Evolutionary conservation across 2,797 vertebrate genomes (phyloP), one percentile per base, ranked within the genome.

Genomic region (Xenentodon cancila): DNA sequence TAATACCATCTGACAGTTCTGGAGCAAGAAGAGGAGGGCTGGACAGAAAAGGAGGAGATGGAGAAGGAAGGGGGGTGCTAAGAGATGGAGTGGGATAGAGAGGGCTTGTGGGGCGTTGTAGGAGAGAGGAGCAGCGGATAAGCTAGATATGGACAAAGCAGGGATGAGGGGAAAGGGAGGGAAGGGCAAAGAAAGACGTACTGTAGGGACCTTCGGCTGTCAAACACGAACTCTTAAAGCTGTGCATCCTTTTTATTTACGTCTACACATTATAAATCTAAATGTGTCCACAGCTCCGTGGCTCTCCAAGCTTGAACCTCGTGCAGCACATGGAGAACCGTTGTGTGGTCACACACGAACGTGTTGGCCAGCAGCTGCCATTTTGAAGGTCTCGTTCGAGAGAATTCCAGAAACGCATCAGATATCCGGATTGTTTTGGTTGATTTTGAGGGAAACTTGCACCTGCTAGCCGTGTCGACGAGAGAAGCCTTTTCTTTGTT

Each of bases 1-100:
- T 98, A 97, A 98, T 97, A 91, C 90, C 92, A 96, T 95, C 94
- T 96, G 96, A 97, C 95, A 95, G 95, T 96, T 97, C 92, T 97
- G 93, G 97, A 97, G 95, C 95, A 97, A 94, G 95, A 95, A 95
- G 89, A 93, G 90, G 88, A 94, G 85, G 89, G 89, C 86, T 86
- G 94, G 92, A 93, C 90, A 91, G 92, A 92, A 89, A 86, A 84
- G 84, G 79, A 79, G 77, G 77, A 83, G 73, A 74, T 86, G 70
- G 63, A 61, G 62, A 73, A 84, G 87, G 80, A 59, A 85, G 66
- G 82, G 77, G 84, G 85, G 84, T 70, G 77, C 78, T 87, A 88
- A 89, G 86, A 89, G 92, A 88, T 74, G 84, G 86, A 82, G 87
- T 70, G 78, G 69, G 87, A 81, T 88, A 80, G 92, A 87, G 87